Evolutionary conservation across 2,888 invertebrate genomes (phyloP), one percentile per base, ranked within the genome.

Genomic region (Ellobium chinense): DNA sequence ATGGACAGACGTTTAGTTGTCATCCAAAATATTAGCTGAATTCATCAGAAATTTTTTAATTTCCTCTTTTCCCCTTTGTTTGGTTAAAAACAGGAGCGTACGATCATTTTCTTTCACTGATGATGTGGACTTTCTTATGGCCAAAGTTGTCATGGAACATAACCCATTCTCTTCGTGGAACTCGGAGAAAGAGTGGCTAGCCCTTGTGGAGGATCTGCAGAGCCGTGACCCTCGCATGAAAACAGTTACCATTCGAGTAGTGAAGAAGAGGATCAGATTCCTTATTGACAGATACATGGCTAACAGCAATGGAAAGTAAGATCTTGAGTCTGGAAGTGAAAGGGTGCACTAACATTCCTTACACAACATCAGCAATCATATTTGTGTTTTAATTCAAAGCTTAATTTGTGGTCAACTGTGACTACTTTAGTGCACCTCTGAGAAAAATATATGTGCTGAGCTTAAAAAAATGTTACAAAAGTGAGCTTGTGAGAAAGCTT

Each of bases 261-360:
- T 73, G n/a, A 74, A 73, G 58, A 80, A 80, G 37, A 66, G 80
- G 74, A 80, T 80, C 34, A 73, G 80, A 39, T 74, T 80, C n/a
- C 39, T 80, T 21, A 80, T 80, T 18, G 80, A 80, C 74, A 66
- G 80, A 66, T 80, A 74, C 74, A 73, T 80, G 74, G 66, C 80
- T 34, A 74, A 74, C 34, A 80, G 80, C 39, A 80, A 80, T 80
- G 80, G 80, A 37, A 80, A 68, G 80, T 74, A 60, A 69, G 74
- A 58, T 34, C 1, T 63, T 46, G 9, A 46, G 46, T 46, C 18
- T 46, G 46, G n/a, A n/a, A n/a, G n/a, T n/a, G n/a, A n/a, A n/a
- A n/a, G n/a, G n/a, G n/a, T n/a, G n/a, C n/a, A n/a, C n/a, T n/a
- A n/a, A n/a, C n/a, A n/a, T n/a, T n/a, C n/a, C n/a, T n/a, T n/a